Conservation (phyloP, 2,888 invertebrate genomes). For the Melitaea athalia region DNA sequence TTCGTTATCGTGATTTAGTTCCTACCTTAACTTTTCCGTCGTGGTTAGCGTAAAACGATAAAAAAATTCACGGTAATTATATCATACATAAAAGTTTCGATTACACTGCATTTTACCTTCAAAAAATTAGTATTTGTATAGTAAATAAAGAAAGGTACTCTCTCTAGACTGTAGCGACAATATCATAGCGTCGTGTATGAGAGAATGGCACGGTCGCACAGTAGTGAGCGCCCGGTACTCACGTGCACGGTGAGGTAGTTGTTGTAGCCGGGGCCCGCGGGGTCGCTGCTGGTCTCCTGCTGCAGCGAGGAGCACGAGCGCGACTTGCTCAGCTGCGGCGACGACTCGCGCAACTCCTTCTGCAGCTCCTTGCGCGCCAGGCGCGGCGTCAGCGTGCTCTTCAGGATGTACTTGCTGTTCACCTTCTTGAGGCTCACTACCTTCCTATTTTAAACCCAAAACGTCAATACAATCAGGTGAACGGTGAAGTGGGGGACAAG, state of each 20-base stretch:
- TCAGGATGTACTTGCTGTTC: conserved; percentile 91
- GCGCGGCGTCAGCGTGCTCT: conserved; percentile 91
- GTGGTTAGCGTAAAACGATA: conserved; percentile 6
- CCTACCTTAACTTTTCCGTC: conserved; percentile 13
- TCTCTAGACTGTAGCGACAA: no score
- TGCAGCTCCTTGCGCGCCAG: conserved; percentile 87
- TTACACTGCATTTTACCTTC: no score
- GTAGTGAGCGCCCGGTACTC: conserved; percentile 51
- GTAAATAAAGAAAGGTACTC: no score
- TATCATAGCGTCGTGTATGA: no score
- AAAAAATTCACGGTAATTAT: neutral
- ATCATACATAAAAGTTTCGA: no score
- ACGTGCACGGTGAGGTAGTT: conserved; percentile 90
- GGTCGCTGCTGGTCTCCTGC: conserved; percentile 79
- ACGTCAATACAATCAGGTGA: neutral
- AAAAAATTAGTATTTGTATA: no score
- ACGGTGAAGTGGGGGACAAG: no score
- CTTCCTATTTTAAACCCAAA: conserved; percentile 75
- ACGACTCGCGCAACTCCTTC: conserved; percentile 81
- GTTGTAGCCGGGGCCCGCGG: conserved; percentile 83
- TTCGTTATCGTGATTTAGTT: neutral
- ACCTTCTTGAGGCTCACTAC: conserved; percentile 87
- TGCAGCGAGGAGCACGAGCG: conserved; percentile 88
- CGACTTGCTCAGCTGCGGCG: conserved; percentile 84
- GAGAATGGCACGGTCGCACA: no score